Evolutionary conservation across 2,888 invertebrate genomes (phyloP), one percentile per base, ranked within the genome.

Genomic region (Andrena fulva): DNA sequence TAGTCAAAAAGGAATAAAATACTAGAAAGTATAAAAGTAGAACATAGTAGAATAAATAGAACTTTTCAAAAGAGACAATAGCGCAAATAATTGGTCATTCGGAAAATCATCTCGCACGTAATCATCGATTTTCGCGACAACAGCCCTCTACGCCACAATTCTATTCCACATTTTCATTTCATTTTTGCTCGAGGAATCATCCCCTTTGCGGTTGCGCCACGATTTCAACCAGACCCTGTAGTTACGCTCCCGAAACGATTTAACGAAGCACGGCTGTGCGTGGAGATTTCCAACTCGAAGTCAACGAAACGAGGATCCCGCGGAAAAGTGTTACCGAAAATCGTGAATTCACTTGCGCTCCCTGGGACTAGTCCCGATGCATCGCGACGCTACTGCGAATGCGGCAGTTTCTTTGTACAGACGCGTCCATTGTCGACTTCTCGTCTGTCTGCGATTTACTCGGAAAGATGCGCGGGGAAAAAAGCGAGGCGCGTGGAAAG

Each of bases 401-500:
- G 63, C 79, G 8, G 29, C 54, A 63, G 80, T 62, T 54, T 33
- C 80, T 80, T 42, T 69, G 52, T 52, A 35, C 42, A 50, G 29
- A 59, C 54, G 7, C 68, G 54, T 50, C 68, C 74, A 78, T 68
- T 74, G 79, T 77, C 71, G 66, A 75, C 68, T 72, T 76, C 71
- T 78, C 80, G 60, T 72, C 56, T 78, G 70, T 62, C 62, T 67
- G 48, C 80, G 71, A 80, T 80, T 80, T 80, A 78, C 78, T 54
- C 71, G 79, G 10, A 27, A 66, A 59, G 78, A 60, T 80, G 66
- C 52, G n/a, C 27, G 48, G 24, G n/a, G 16, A 27, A 20, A 12
- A 16, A 24, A 16, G n/a, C 3, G 24, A 24, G 16, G 35, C 16
- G 2, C 27, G 12, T 5, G 56, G 59, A 62, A 54, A 33, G 71